These are phyloP conservation scores for Hedychridium roseum DNA, from an alignment of 2,888 invertebrate species.

Conservation along the genomic window DNA sequence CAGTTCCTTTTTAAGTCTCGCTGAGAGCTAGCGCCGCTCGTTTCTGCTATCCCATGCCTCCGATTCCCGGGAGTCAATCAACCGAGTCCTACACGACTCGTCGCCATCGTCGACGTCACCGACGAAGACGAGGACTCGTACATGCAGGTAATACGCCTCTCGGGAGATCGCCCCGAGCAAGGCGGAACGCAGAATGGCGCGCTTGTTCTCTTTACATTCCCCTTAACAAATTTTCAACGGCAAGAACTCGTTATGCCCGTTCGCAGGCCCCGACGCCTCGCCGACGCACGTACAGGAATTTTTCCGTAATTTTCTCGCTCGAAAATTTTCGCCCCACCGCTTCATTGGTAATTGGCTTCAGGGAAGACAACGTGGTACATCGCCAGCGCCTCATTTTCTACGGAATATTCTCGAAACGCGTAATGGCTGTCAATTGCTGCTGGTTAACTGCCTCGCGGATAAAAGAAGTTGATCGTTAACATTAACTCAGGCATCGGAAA, in stretches of 20 bases:
- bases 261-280: conserved; percentile 38
- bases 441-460: too few species aligned
- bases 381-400: too few species aligned
- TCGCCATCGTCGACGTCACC: conserved; percentile 20
- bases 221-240: conserved; percentile 46
- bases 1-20: conserved; percentile 35
- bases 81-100: conserved; percentile 30
- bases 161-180: too few species aligned
- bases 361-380: too few species aligned
- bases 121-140: neutral
- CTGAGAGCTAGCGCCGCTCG: conserved; percentile 33
- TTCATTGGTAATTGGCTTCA: too few species aligned
- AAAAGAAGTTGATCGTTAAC: too few species aligned
- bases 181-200: conserved; percentile 24
- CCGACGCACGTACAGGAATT: neutral
- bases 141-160: too few species aligned
- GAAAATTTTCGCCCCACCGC: too few species aligned
- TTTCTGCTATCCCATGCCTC: conserved; percentile 36
- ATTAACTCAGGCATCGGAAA: too few species aligned
- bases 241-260: conserved; percentile 42
- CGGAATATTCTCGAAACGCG: too few species aligned
- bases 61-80: conserved; percentile 42
- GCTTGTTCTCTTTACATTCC: conserved; percentile 45
- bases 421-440: too few species aligned
- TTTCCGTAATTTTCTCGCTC: conserved; percentile 3